Evolutionary conservation across 2,888 invertebrate species (phyloP), one percentile per base, ranked within the genome.

Genomic region (Acanthopleura granulata): DNA sequence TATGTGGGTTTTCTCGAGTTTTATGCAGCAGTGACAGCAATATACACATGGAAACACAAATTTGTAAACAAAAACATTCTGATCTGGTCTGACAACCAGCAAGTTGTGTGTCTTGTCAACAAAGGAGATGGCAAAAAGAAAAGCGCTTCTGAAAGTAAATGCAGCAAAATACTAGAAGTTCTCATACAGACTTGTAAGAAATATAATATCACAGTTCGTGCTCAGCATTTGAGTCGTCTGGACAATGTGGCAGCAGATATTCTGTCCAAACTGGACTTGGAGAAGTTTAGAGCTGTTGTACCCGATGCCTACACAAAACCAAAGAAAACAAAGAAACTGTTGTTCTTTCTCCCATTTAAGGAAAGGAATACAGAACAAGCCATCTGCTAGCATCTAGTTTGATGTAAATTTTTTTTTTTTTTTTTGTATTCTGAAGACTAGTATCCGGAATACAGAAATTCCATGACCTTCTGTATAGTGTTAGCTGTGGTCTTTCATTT

Each of bases 11-110:
- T n/a, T n/a, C n/a, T n/a, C n/a, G n/a, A n/a, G n/a, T n/a, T n/a
- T n/a, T n/a, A n/a, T n/a, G n/a, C n/a, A n/a, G n/a, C n/a, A n/a
- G n/a, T n/a, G n/a, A n/a, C n/a, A n/a, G n/a, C n/a, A n/a, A 30
- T 80, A 14, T 84, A 78, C 74, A 85, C 85, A 0, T 85, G 85
- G 85, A 84, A 84, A 72, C 81, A 84, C 72, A 84, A 84, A 75
- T 84, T 84, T 74, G 73, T 71, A 14, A 77, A 78, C 0, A 79
- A 79, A 69, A 77, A 75, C 14, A 81, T 84, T 3, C 50, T 81
- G 30, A 79, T 80, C 62, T 83, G 79, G 77, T 76, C 79, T 4
- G 84, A 85, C 74, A 81, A 77, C 62, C 16, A 27, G 51, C 14
- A 25, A 29, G 78, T 76, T 1, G 81, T 79, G 11, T 61, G 76